Percentiles rank a stretch among this genome's conserved stretches.
Conservation (phyloP, 2,888 invertebrate genomes). For the Drosophila nr. perissopoda region DNA sequence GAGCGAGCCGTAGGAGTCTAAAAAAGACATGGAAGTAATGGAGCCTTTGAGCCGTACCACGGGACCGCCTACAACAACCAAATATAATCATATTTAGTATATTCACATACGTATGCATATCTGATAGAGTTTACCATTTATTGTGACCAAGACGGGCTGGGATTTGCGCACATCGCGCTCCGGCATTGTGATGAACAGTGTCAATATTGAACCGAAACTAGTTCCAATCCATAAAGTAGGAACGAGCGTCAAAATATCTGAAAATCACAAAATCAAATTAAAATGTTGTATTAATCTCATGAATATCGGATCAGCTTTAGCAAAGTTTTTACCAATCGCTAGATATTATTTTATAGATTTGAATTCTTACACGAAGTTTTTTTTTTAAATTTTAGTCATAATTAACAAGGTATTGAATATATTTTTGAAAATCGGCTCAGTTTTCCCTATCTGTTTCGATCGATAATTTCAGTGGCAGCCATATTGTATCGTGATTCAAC, state of each 20-base stretch:
- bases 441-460: background rate
- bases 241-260: conserved; percentile 92
- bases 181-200: conserved; percentile 94
- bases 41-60: conserved; percentile 98
- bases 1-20: conserved; percentile 97
- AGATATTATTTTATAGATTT: background rate
- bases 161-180: conserved; percentile 92
- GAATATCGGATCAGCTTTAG: background rate
- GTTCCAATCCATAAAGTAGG: conserved; percentile 99
- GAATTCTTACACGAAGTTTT: background rate
- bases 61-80: conserved; percentile 91
- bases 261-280: conserved; percentile 35
- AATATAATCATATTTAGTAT: background rate
- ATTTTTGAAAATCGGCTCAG: background rate
- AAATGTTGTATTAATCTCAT: background rate
- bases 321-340: background rate
- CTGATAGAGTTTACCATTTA: conserved; percentile 89
- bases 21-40: conserved; percentile 96
- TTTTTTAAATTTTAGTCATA: background rate
- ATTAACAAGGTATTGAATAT: background rate
- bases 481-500: background rate
- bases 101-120: background rate
- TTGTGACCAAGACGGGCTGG: conserved; percentile 94
- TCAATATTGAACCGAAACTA: conserved; percentile 97
- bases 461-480: too few species aligned